Percentiles rank a stretch among this genome's conserved stretches.
phyloP scores from a whole-genome alignment of 1,140 invertebrate genomes.

The Drosophila burlai region DNA sequence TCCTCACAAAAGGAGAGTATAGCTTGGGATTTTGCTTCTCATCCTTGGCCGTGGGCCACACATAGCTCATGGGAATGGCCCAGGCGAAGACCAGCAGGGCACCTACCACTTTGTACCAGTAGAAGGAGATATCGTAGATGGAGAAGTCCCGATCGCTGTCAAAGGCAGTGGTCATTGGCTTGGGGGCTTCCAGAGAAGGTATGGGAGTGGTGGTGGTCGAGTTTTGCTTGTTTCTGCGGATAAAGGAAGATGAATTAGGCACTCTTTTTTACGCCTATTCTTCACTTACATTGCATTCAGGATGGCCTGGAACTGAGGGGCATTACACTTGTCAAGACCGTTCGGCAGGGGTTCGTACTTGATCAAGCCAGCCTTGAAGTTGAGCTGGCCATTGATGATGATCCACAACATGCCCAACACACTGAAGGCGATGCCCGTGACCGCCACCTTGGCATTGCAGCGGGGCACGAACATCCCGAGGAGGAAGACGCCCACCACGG shows the following conservation, averaged over 20 bases:
- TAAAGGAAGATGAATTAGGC: not conserved
- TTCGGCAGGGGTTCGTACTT: conserved; percentile 86
- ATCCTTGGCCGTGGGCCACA: conserved; percentile 62
- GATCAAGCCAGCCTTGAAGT: conserved; percentile 87
- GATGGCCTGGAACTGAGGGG: conserved; percentile 68
- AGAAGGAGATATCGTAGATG: conserved; percentile 87
- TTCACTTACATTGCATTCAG: conserved; percentile 60
- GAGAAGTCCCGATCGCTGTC: conserved; percentile 85
- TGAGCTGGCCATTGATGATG: conserved; percentile 91
- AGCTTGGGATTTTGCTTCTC: conserved; percentile 73
- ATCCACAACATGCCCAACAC: conserved; percentile 91
- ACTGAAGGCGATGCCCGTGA: conserved; percentile 88
- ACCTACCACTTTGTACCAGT: conserved; percentile 88
- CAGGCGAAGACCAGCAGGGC: conserved; percentile 87
- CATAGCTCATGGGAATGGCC: conserved; percentile 86
- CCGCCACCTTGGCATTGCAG: conserved; percentile 89
- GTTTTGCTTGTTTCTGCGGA: conserved; percentile 33
- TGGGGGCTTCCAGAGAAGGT: conserved; percentile 6
- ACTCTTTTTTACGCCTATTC: fast-evolving
- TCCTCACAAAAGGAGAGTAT: conserved; percentile 66
- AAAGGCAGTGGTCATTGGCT: conserved; percentile 65
- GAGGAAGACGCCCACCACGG: conserved; percentile 90
- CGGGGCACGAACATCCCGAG: conserved; percentile 91
- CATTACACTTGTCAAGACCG: conserved; percentile 87
- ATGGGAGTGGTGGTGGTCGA: conserved; percentile 16